Evolutionary conservation across 2,113 vertebrate genomes (phyloP).

Genomic region (Phalacrocorax brasilianus): DNA sequence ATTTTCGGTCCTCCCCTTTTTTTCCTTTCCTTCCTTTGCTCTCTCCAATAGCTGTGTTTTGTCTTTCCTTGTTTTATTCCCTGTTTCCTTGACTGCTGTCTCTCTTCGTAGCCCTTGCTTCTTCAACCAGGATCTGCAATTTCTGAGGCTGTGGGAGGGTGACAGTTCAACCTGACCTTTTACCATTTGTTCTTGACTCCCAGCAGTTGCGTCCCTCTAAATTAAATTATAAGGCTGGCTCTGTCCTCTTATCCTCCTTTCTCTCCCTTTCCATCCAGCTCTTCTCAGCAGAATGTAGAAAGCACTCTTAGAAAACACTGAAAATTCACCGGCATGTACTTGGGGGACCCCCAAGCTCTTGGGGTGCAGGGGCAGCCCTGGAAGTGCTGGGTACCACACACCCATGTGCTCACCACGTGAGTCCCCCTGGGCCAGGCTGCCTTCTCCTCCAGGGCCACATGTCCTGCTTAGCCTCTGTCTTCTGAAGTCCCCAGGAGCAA

Average conservation of each 20-base stretch:
- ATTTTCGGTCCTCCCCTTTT: not conserved
- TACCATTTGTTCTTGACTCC: not conserved
- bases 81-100: not conserved
- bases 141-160: not conserved
- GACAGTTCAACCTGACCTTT: not conserved
- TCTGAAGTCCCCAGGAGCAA: not conserved
- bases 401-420: rapidly evolving
- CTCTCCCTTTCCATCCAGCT: not conserved
- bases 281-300: not conserved
- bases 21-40: not conserved
- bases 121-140: not conserved
- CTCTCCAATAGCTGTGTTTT: not conserved
- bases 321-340: not conserved
- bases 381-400: not conserved
- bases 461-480: not conserved
- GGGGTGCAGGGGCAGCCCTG: not conserved
- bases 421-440: not conserved
- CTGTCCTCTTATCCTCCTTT: not conserved
- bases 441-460: not conserved
- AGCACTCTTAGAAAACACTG: not conserved
- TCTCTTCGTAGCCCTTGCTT: not conserved
- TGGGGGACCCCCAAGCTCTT: not conserved
- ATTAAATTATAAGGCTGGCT: not conserved
- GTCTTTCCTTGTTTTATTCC: not conserved
- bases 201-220: not conserved